Conservation (phyloP, 2,113 vertebrate species). For the Silurus meridionalis region DNA sequence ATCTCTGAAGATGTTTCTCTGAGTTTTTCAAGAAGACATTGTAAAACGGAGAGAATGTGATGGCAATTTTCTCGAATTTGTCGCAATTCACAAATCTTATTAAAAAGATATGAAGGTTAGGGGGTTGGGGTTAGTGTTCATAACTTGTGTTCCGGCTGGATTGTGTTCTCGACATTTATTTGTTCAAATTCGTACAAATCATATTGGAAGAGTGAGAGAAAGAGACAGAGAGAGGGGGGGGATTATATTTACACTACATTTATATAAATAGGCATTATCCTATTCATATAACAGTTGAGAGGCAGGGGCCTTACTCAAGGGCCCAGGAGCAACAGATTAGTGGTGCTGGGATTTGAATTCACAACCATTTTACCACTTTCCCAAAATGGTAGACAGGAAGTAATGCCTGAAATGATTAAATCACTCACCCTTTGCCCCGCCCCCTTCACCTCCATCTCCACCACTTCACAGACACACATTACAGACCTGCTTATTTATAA, state of each 20-base stretch:
- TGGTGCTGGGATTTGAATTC: no score
- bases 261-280: no score
- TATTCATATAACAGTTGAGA: no score
- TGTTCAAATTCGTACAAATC: no score
- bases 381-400: neutral
- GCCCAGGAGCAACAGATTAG: no score
- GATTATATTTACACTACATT: no score
- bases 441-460: neutral
- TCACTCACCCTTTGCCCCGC: neutral
- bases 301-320: no score
- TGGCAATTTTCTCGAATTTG: neutral
- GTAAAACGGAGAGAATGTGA: neutral
- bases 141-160: neutral
- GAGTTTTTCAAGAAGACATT: neutral
- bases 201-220: no score
- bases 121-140: neutral
- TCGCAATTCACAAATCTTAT: neutral
- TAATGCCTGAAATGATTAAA: constrained; percentile 23
- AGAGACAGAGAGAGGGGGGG: no score
- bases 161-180: no score
- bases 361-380: no score
- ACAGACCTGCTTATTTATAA: constrained; percentile 45
- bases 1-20: neutral
- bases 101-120: neutral
- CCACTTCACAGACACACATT: neutral